Evolutionary conservation across 2,797 vertebrate species (phyloP).

Genomic region (Lateolabrax maculatus): DNA sequence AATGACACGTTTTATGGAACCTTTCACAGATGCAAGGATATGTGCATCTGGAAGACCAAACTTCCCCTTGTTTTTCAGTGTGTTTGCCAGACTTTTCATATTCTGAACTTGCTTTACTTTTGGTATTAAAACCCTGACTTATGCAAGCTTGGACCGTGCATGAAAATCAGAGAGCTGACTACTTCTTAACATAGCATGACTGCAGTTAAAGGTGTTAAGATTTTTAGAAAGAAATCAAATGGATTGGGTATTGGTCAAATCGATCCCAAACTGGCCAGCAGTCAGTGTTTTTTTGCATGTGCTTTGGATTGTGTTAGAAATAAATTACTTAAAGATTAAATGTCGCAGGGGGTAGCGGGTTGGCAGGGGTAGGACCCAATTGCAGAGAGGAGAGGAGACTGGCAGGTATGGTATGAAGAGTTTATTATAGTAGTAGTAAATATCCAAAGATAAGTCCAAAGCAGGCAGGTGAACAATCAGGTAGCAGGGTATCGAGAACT

Average conservation of each 20-base stretch:
- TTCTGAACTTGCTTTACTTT: neutral
- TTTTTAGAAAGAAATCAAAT: neutral
- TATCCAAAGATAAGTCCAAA: too few species aligned
- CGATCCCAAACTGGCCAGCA: too few species aligned
- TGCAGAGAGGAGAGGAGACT: too few species aligned
- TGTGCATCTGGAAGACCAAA: conserved; percentile 2
- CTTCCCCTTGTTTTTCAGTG: neutral
- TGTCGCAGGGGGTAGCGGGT: too few species aligned
- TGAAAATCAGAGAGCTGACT: conserved; percentile 9
- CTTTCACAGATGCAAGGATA: conserved; percentile 24
- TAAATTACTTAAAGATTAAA: too few species aligned
- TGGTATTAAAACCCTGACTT: neutral
- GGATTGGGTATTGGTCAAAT: neutral
- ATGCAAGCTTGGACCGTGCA: neutral
- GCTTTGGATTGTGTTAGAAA: too few species aligned
- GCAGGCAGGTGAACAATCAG: too few species aligned
- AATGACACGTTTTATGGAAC: conserved; percentile 17
- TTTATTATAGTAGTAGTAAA: too few species aligned
- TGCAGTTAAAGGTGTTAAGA: neutral
- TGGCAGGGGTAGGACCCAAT: too few species aligned
- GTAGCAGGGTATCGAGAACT: too few species aligned
- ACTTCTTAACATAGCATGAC: neutral
- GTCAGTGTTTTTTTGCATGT: too few species aligned
- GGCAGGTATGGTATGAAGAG: too few species aligned
- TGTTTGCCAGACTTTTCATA: conserved; percentile 10